Evolutionary conservation across 2,888 invertebrate genomes (phyloP), one percentile per base, ranked within the genome.

Genomic region (Blomia tropicalis): DNA sequence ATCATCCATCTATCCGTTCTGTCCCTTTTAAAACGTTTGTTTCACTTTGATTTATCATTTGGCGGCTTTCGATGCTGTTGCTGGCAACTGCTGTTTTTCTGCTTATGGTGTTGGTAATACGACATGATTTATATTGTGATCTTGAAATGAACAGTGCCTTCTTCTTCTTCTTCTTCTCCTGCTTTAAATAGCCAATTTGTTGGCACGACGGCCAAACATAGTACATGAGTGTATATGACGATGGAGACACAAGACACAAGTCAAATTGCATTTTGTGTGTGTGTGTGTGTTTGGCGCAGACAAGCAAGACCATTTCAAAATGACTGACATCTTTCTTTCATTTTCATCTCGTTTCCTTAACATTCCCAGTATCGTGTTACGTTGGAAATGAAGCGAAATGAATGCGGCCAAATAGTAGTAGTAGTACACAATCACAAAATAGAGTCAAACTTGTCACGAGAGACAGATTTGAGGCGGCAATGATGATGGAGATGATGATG

Each of bases 121-220:
- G 51, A 47, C 51, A 47, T 47, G 51, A 47, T 47, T 47, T 47
- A 47, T 47, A 47, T 7, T 47, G 51, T 47, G 51, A 47, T 47
- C 51, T 47, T 47, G 51, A 47, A 47, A 47, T 47, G 51, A 47
- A 47, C 7, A 47, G 51, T 47, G 51, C 51, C 51, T 22, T 47
- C 51, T 25, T 7, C 27, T n/a, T 22, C 51, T 47, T n/a, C n/a
- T n/a, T n/a, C n/a, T n/a, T n/a, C n/a, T n/a, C n/a, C 41, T 41
- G 41, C 51, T 47, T 47, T 47, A 47, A 47, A 47, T 47, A 47
- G 51, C 51, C 22, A 47, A 47, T 47, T 47, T 47, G 51, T 47
- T 47, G 51, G 51, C 51, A 47, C 51, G 7, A 47, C 22, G 23
- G 51, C 51, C 51, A 47, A 47, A n/a, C 7, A 7, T 11, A 19